Evolutionary conservation across 2,888 invertebrate species (phyloP), one percentile per base, ranked within the genome.

Genomic region (Smittia aterrima): DNA sequence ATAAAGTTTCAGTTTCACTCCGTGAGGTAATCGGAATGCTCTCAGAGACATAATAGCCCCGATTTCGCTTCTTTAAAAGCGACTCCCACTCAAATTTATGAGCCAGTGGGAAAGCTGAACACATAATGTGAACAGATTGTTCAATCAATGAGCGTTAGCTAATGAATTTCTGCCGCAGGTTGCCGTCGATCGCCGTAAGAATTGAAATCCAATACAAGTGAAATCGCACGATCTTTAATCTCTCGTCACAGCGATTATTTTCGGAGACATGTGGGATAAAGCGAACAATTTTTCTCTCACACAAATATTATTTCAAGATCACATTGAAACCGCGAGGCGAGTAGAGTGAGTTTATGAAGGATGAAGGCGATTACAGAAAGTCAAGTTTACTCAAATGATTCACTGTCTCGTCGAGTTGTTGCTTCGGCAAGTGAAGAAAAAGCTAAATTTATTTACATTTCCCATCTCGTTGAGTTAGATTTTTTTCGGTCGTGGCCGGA

Each of bases 271-370:
- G 58, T 58, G 58, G 58, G 58, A 58, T 58, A 3, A 22, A 32
- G 32, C 32, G 32, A 32, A 32, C 32, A 32, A 32, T 32, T 32
- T 32, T 9, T 3, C 32, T 32, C 32, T 3, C 32, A 32, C 64
- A 27, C 24, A 64, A 27, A 27, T 27, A 27, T n/a, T 6, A 6
- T 64, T 64, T 64, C 64, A 64, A 64, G 64, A 25, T 64, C 64
- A 64, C 13, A n/a, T 20, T 22, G 20, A n/a, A 9, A 7, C 18
- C 1, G 58, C 18, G n/a, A n/a, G 11, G 64, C 25, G 25, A 27
- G 64, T n/a, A n/a, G n/a, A n/a, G 64, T n/a, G 64, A 64, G n/a
- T 64, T 64, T 64, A 64, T 27, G 64, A 64, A 25, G 27, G 27
- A 25, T 64, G 25, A 13, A 27, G 27, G 64, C 22, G 27, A 47